Percentiles rank a stretch among this genome's conserved stretches.
Evolutionary conservation across 2,888 invertebrate genomes (phyloP).

Genomic region (Tenthredo scrophulariae): DNA sequence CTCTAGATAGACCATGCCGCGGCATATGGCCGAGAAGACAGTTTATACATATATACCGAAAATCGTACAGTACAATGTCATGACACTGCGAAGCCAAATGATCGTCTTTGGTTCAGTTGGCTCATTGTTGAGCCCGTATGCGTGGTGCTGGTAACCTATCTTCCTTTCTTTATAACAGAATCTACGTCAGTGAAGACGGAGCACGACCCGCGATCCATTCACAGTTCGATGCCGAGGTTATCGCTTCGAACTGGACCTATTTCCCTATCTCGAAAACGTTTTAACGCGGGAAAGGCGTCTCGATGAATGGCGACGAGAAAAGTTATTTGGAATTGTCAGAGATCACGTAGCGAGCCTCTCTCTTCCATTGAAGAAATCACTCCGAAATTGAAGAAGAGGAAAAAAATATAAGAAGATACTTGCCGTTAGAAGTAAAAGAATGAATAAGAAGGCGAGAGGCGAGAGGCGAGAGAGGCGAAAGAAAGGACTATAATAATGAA

Average conservation of each 20-base stretch:
- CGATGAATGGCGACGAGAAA: slow-evolving; percentile 26
- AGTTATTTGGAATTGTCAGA: background rate
- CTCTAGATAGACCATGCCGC: slow-evolving; percentile 24
- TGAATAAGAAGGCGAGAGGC: slow-evolving; percentile 33
- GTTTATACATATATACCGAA: background rate
- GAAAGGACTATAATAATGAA: slow-evolving; percentile 50
- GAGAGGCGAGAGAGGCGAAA: slow-evolving; percentile 39
- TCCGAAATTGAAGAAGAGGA: slow-evolving; percentile 46
- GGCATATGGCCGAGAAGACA: slow-evolving; percentile 23
- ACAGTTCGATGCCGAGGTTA: slow-evolving; percentile 42
- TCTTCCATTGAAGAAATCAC: slow-evolving; percentile 45
- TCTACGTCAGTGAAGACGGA: slow-evolving; percentile 57
- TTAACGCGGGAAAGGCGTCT: background rate
- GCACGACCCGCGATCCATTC: slow-evolving; percentile 49
- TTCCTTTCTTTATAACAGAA: slow-evolving; percentile 61
- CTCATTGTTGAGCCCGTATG: slow-evolving; percentile 59
- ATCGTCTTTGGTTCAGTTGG: slow-evolving; percentile 60
- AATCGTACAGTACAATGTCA: slow-evolving; percentile 17
- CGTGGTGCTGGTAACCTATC: slow-evolving; percentile 61
- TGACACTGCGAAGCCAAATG: slow-evolving; percentile 39
- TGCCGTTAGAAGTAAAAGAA: slow-evolving; percentile 59
- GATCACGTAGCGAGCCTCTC: slow-evolving; percentile 1
- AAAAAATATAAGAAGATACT: slow-evolving; percentile 59
- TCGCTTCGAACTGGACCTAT: slow-evolving; percentile 43
- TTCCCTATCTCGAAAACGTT: slow-evolving; percentile 1